A percentile compares a stretch with the other conserved stretches of the same genome.
phyloP scores from a whole-genome alignment of 2,113 vertebrate genomes.

The Trogon surrucura region DNA sequence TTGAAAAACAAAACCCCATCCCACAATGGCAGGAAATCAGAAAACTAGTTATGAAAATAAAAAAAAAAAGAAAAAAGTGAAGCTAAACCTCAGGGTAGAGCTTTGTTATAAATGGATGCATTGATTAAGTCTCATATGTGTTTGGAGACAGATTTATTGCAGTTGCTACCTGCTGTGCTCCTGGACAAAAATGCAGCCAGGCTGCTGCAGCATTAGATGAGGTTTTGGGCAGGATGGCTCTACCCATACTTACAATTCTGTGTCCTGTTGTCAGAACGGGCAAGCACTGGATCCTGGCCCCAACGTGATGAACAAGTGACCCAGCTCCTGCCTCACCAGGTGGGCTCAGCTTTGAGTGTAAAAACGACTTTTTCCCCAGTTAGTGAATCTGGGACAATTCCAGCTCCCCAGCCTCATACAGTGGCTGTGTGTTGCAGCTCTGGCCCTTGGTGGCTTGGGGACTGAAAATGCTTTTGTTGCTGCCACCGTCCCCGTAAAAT shows the following conservation, averaged over 20 bases:
- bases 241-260: no score
- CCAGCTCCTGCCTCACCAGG: not conserved
- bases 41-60: not conserved
- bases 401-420: not conserved
- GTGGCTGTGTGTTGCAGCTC: not conserved
- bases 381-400: not conserved
- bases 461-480: not conserved
- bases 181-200: not conserved
- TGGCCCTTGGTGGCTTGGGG: not conserved
- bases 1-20: not conserved
- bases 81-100: not conserved
- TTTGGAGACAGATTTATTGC: not conserved
- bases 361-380: not conserved
- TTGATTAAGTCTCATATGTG: rapidly evolving
- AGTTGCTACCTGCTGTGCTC: not conserved
- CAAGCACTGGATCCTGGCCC: not conserved
- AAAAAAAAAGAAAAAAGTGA: not conserved
- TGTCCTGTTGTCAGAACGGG: not conserved
- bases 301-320: not conserved
- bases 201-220: not conserved
- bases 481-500: not conserved
- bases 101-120: not conserved
- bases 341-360: not conserved
- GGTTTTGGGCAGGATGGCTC: not conserved
- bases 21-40: not conserved